Evolutionary conservation across 2,797 vertebrate species (phyloP).

Genomic region (Micromesistius poutassou): DNA sequence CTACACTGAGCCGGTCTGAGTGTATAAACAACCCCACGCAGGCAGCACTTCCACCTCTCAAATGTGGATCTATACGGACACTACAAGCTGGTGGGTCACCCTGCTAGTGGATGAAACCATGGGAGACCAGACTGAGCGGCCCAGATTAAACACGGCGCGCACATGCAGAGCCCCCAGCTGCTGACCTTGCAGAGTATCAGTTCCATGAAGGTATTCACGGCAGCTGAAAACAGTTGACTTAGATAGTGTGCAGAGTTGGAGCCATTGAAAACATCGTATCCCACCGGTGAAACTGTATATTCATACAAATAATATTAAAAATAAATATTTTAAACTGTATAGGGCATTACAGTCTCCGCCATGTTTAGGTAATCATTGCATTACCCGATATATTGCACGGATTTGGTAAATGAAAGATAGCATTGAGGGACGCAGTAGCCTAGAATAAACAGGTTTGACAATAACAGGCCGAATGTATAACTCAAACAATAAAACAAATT

Average conservation of each 20-base stretch:
- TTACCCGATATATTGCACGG: neutral
- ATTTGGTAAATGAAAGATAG: neutral
- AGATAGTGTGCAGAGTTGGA: neutral
- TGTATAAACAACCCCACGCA: conserved; percentile 37
- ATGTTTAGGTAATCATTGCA: neutral
- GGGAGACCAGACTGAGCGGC: neutral
- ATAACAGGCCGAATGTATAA: neutral
- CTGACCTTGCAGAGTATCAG: conserved; percentile 26
- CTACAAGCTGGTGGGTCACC: neutral
- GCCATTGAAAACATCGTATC: conserved; percentile 1
- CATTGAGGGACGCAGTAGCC: neutral
- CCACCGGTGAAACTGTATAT: neutral
- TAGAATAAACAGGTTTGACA: neutral
- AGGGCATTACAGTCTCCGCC: neutral
- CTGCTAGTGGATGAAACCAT: neutral
- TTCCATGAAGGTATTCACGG: conserved; percentile 13
- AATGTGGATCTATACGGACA: conserved; percentile 25
- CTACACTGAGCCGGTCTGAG: neutral
- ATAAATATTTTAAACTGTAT: neutral
- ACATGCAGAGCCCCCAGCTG: conserved; percentile 4
- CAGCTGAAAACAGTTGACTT: neutral
- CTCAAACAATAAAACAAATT: neutral
- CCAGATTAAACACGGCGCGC: neutral
- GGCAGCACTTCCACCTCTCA: conserved; percentile 15
- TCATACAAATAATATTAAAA: neutral